Percentiles rank a stretch among this genome's conserved stretches.
These are phyloP conservation scores for Vesta saturnalis DNA, from an alignment of 2,888 invertebrate species.

Conservation along the genomic window DNA sequence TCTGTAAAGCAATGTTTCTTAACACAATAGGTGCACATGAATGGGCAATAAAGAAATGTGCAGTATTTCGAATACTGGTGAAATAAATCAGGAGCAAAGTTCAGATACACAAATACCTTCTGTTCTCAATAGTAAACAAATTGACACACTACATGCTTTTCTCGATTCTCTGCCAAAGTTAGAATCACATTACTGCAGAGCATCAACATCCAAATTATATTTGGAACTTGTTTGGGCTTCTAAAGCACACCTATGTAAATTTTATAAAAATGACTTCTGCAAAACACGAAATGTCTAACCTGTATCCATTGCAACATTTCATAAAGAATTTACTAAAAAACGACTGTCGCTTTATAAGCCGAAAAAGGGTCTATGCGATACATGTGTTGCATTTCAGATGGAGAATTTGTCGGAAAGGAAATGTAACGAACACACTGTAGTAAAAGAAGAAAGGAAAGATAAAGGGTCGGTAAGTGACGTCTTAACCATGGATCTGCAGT, in stretches of 20 bases:
- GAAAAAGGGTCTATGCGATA: constrained; percentile 5
- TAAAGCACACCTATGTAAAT: constrained; percentile 5
- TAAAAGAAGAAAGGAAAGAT: background rate
- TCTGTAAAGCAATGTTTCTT: too few species aligned
- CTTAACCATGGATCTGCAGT: constrained; percentile 14
- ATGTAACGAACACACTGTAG: too few species aligned
- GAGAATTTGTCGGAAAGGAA: background rate
- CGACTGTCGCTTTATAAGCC: background rate
- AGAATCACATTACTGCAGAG: too few species aligned
- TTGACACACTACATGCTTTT: too few species aligned
- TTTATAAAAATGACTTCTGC: constrained; percentile 11
- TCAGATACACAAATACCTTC: too few species aligned
- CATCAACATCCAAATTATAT: too few species aligned
- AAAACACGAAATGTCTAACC: too few species aligned
- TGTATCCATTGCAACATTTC: constrained; percentile 10
- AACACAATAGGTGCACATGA: too few species aligned
- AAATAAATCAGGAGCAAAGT: too few species aligned
- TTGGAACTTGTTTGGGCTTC: background rate
- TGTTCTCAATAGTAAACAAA: too few species aligned
- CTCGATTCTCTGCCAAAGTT: background rate
- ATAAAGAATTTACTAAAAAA: background rate
- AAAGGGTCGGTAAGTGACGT: background rate
- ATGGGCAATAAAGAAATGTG: too few species aligned
- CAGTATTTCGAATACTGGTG: too few species aligned
- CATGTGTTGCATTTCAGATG: background rate